phyloP scores from a whole-genome alignment of 2,797 vertebrate genomes.

The Epinephelus awoara region DNA sequence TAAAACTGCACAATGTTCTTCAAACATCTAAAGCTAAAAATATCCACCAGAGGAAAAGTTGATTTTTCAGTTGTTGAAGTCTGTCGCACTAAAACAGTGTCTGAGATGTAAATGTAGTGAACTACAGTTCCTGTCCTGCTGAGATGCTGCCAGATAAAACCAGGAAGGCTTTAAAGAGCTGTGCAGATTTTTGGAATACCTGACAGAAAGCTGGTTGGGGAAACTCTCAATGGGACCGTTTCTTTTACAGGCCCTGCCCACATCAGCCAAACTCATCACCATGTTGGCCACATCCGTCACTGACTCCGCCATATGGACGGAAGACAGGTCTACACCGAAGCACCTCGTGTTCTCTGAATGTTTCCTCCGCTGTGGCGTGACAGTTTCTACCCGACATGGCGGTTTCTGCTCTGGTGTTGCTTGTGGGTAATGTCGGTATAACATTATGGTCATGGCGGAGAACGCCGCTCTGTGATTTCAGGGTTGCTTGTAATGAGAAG shows the following conservation, averaged over 20 bases:
- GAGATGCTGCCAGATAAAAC: slow-evolving; percentile 51
- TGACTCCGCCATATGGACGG: slow-evolving; percentile 30
- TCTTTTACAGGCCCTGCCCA: slow-evolving; percentile 37
- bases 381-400: slow-evolving; percentile 10
- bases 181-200: slow-evolving; percentile 47
- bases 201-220: slow-evolving; percentile 46
- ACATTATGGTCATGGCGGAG: slow-evolving; percentile 67
- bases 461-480: slow-evolving; percentile 65
- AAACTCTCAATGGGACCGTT: slow-evolving; percentile 38
- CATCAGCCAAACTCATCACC: slow-evolving; percentile 70
- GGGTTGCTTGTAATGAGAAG: slow-evolving; percentile 55
- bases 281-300: slow-evolving; percentile 51
- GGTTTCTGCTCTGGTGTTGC: slow-evolving; percentile 50
- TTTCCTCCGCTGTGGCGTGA: slow-evolving; percentile 15
- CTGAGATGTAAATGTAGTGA: slow-evolving; percentile 49
- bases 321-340: slow-evolving; percentile 21
- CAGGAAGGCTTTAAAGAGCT: slow-evolving; percentile 37
- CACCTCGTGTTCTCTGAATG: background rate
- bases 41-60: background rate
- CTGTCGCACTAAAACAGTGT: slow-evolving; percentile 15
- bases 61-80: background rate
- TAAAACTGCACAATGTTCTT: background rate
- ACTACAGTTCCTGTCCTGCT: slow-evolving; percentile 31
- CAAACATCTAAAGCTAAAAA: slow-evolving; percentile 9
- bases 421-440: slow-evolving; percentile 57